Base-by-base conservation (phyloP, 2,797 vertebrate species). In the Scleropages formosus region DNA sequence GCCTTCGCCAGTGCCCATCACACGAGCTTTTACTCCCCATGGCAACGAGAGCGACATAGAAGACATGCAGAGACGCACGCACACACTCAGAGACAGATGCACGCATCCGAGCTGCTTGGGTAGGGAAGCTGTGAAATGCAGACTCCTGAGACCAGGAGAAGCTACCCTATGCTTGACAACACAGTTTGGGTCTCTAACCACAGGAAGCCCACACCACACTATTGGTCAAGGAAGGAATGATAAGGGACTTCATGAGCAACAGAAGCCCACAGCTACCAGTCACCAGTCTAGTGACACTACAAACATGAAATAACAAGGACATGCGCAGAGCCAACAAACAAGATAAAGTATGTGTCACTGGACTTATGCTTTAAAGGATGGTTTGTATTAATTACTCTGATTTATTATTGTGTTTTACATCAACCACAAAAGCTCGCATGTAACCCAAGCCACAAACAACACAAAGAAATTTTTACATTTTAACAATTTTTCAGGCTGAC, bases 21-120 rank as follows among this genome's bases (percentile, higher is more conserved):
- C 78, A 79, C 80, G 87, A 83, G 88, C 83, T 82, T 84, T 90
- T 88, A 83, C 84, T 93, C 88, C 86, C 93, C 90, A 93, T 91
- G 84, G 91, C 89, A 94, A 94, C 91, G 87, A 73, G 75, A 87
- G 88, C 78, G 86, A 88, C 79, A 59, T 39, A 8, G 12, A n/a
- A n/a, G 10, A 46, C 73, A 22, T 49, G 53, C 58, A 20, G 39
- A 51, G 72, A 66, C 61, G 61, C 51, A 63, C 72, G 7, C 60
- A 46, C 74, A 18, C 24, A 8, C 80, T 26, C 47, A 64, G 60
- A 49, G 64, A 39, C 58, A 81, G 66, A 59, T 74, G 73, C 8
- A 26, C 22, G 74, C 72, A 77, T 66, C 18, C 22, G 18, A 22
- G 60, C 66, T 24, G 75, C 84, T 77, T 80, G 79, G 74, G 84